phyloP scores from a whole-genome alignment of 2,888 invertebrate species.

The Carpatolechia fugitivella region DNA sequence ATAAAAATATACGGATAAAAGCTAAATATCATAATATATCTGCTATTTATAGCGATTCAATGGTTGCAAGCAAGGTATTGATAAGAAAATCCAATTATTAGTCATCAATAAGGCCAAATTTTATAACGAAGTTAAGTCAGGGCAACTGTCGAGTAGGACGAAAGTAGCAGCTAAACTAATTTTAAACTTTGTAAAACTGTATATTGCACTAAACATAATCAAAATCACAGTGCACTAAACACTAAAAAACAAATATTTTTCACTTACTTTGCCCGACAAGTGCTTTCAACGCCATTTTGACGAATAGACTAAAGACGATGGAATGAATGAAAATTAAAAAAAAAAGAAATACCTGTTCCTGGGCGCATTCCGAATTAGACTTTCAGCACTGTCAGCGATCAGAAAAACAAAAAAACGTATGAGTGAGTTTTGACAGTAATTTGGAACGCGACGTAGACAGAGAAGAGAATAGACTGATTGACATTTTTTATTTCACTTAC shows the following conservation, averaged over 20 bases:
- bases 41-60: not conserved
- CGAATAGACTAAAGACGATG: slow-evolving; percentile 54
- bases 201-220: not conserved
- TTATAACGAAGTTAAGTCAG: not conserved
- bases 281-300: slow-evolving; percentile 91
- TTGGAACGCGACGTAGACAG: no score
- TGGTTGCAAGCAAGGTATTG: not conserved
- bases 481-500: no score
- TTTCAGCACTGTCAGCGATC: no score
- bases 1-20: not conserved
- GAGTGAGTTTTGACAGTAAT: no score
- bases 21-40: not conserved
- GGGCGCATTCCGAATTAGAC: no score
- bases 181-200: not conserved
- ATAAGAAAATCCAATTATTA: slow-evolving; percentile 30
- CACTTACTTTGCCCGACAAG: slow-evolving; percentile 93
- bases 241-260: slow-evolving; percentile 29
- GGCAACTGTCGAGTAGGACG: not conserved
- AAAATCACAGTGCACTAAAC: not conserved
- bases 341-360: no score
- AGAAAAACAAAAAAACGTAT: no score
- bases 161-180: not conserved
- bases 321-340: no score
- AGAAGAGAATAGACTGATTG: no score
- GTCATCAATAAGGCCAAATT: slow-evolving; percentile 39